Evolutionary conservation across 2,888 invertebrate genomes (phyloP).

Genomic region (Hydraecia micacea): DNA sequence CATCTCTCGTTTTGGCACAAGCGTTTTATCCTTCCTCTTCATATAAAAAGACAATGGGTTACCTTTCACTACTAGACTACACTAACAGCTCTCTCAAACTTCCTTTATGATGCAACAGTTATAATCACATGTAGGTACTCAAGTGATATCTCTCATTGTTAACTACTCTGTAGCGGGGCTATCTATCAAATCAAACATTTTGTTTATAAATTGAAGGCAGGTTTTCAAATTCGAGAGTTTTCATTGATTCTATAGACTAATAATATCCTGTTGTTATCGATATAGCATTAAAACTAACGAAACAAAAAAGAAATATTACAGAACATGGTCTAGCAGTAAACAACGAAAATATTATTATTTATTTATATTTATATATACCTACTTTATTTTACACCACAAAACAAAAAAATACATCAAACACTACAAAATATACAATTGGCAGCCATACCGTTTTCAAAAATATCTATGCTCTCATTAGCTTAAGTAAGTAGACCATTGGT

Average conservation of each 20-base stretch:
- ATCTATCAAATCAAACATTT: neutral
- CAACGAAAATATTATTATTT: neutral
- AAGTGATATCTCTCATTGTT: neutral
- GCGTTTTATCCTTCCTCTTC: neutral
- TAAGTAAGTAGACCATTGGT: constrained; percentile 82
- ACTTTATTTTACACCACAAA: too few relatives aligned
- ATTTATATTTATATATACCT: too few relatives aligned
- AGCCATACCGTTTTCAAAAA: neutral
- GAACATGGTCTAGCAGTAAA: neutral
- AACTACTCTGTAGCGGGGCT: too few relatives aligned
- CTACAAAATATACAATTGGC: too few relatives aligned
- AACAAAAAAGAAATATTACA: neutral
- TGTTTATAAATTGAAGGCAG: neutral
- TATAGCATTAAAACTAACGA: neutral
- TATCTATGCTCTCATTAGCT: constrained; percentile 8
- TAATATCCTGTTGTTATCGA: neutral
- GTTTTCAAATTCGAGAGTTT: neutral
- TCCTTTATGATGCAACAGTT: neutral
- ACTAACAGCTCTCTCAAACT: neutral
- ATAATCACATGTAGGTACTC: neutral
- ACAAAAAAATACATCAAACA: too few relatives aligned
- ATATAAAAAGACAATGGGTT: neutral
- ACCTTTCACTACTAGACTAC: neutral
- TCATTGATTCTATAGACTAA: neutral
- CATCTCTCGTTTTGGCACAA: neutral